Conservation (phyloP, 2,888 invertebrate genomes). For the Carabus problematicus region DNA sequence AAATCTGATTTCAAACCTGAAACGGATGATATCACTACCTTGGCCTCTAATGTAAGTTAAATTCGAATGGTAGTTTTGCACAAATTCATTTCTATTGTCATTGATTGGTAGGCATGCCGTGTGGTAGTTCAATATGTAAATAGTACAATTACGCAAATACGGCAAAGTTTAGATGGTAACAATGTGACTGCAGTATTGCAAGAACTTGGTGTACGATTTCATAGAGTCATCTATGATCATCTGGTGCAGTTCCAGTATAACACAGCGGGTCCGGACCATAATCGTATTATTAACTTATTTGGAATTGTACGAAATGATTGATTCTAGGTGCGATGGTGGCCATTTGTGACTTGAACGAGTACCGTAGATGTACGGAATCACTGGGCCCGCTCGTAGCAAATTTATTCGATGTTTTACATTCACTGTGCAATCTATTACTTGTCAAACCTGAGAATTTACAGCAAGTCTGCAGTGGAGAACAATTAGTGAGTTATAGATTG, state of each 20-base stretch:
- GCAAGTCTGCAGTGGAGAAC: constrained; percentile 94
- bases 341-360: constrained; percentile 98
- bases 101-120: constrained; percentile 72
- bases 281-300: constrained; percentile 6
- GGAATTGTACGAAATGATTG: constrained; percentile 1
- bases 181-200: constrained; percentile 86
- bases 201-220: constrained; percentile 91
- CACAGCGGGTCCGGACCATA: constrained; percentile 82
- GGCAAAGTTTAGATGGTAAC: constrained; percentile 87
- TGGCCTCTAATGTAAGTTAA: constrained; percentile 77
- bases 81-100: constrained; percentile 22
- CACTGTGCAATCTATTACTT: constrained; percentile 92
- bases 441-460: constrained; percentile 96
- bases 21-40: constrained; percentile 80
- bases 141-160: constrained; percentile 77
- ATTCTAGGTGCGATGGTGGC: constrained; percentile 91
- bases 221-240: constrained; percentile 93
- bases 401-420: constrained; percentile 95
- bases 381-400: constrained; percentile 80
- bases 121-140: constrained; percentile 86
- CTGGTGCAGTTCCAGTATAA: constrained; percentile 93
- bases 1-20: constrained; percentile 94
- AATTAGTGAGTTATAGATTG: constrained; percentile 87
- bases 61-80: constrained; percentile 5
- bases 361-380: constrained; percentile 84